Percentiles rank a stretch among this genome's conserved stretches.
Evolutionary conservation across 2,888 invertebrate genomes (phyloP).

Genomic region (Synanthedon myopaeformis): DNA sequence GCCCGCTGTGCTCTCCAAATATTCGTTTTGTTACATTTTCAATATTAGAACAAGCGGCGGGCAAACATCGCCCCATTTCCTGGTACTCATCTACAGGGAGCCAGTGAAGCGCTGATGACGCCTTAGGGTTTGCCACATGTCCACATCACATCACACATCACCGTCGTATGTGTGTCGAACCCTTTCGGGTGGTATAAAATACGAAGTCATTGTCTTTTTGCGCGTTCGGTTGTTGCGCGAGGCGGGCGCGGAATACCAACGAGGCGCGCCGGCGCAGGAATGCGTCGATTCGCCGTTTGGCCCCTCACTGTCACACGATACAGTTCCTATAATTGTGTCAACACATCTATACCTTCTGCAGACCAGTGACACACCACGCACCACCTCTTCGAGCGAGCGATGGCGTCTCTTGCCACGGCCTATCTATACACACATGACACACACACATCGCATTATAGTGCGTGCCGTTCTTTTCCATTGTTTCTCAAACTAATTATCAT

Average conservation of each 20-base stretch:
- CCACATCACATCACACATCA: too few species aligned
- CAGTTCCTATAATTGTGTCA: background rate
- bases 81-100: slow-evolving; percentile 8
- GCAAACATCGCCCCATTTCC: slow-evolving; percentile 18
- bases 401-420: too few species aligned
- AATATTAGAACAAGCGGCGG: slow-evolving; percentile 23
- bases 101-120: background rate
- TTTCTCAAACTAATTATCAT: background rate
- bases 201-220: slow-evolving; percentile 63
- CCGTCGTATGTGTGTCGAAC: slow-evolving; percentile 20
- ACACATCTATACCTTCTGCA: too few species aligned
- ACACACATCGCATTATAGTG: too few species aligned
- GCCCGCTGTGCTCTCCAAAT: slow-evolving; percentile 17
- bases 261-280: slow-evolving; percentile 32
- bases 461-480: background rate
- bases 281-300: slow-evolving; percentile 18
- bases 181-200: slow-evolving; percentile 62
- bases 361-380: slow-evolving; percentile 2
- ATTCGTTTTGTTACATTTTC: slow-evolving; percentile 13
- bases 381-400: slow-evolving; percentile 7
- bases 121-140: background rate
- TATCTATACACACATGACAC: too few species aligned
- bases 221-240: slow-evolving; percentile 45
- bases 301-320: slow-evolving; percentile 18
- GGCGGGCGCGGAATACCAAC: slow-evolving; percentile 52